A percentile compares a stretch with the other conserved stretches of the same genome.
phyloP scores from a whole-genome alignment of 1,140 invertebrate species.

The Bombyx mandarina region DNA sequence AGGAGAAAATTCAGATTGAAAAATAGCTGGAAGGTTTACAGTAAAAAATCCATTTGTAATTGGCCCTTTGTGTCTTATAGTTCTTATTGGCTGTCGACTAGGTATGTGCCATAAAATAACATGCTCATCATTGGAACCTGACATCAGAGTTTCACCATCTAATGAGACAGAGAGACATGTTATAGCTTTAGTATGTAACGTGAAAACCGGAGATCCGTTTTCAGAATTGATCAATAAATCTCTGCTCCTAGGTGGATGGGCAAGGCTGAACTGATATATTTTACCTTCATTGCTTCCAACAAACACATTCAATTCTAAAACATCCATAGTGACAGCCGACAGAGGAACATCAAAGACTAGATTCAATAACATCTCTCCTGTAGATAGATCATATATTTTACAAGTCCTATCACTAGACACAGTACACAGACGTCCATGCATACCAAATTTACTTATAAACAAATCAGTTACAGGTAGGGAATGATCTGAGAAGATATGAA shows the following conservation, averaged over 20 bases:
- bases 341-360: constrained; percentile 82
- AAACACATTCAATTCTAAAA: constrained; percentile 79
- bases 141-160: constrained; percentile 78
- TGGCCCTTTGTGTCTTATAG: constrained; percentile 79
- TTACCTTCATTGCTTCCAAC: constrained; percentile 80
- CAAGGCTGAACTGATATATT: constrained; percentile 78
- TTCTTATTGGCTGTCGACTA: constrained; percentile 80
- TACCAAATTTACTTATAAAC: constrained; percentile 74
- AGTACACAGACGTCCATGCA: constrained; percentile 78
- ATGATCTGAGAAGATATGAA: constrained; percentile 81
- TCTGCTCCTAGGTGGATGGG: constrained; percentile 75
- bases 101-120: constrained; percentile 86
- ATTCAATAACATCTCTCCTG: constrained; percentile 78
- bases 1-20: constrained; percentile 48
- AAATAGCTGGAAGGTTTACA: constrained; percentile 42
- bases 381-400: constrained; percentile 83
- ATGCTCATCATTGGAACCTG: constrained; percentile 80
- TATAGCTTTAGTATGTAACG: constrained; percentile 78
- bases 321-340: constrained; percentile 79
- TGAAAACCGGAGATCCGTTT: constrained; percentile 64
- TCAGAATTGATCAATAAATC: constrained; percentile 76
- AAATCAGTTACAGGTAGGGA: constrained; percentile 84
- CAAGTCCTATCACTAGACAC: constrained; percentile 86
- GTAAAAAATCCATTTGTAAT: constrained; percentile 79
- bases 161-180: constrained; percentile 79